Evolutionary conservation across 1,140 invertebrate genomes (phyloP).

Genomic region (Drosophila pallidifrons): DNA sequence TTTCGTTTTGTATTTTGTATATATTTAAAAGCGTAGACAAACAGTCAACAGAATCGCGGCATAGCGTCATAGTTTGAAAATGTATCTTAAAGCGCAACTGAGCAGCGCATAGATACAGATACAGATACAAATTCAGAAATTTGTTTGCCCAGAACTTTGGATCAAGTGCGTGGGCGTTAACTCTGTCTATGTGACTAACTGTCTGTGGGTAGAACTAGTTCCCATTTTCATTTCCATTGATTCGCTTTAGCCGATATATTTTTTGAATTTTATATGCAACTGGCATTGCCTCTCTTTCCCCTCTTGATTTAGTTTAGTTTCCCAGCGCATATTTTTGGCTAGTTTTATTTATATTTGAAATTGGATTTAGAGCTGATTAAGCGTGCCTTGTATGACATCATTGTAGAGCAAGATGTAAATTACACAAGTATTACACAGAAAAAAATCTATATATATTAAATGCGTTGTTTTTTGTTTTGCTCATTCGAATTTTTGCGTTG

Average conservation of each 20-base stretch:
- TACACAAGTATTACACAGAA: not conserved
- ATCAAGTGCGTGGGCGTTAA: slow-evolving; percentile 36
- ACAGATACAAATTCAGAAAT: slow-evolving; percentile 22
- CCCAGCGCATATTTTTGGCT: slow-evolving; percentile 11
- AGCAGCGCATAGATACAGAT: slow-evolving; percentile 26
- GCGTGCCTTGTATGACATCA: slow-evolving; percentile 31
- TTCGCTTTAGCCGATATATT: slow-evolving; percentile 26
- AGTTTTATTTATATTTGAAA: slow-evolving; percentile 18
- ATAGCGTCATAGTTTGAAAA: slow-evolving; percentile 72
- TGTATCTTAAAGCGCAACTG: slow-evolving; percentile 40
- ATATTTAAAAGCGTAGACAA: slow-evolving; percentile 59
- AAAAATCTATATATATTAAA: not conserved
- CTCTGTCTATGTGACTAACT: not conserved
- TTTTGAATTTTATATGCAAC: not conserved
- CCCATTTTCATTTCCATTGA: slow-evolving; percentile 8
- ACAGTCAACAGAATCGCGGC: slow-evolving; percentile 67
- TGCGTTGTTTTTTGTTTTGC: not conserved
- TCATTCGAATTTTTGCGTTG: no score
- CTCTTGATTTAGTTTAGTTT: slow-evolving; percentile 13
- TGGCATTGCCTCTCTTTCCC: not conserved
- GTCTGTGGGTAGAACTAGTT: slow-evolving; percentile 42
- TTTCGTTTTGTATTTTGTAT: slow-evolving; percentile 4
- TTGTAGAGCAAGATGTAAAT: slow-evolving; percentile 3
- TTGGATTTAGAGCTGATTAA: slow-evolving; percentile 13
- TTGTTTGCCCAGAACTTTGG: slow-evolving; percentile 41